Conservation (phyloP, 2,113 vertebrate genomes). For the Sphyrna mokarran region DNA sequence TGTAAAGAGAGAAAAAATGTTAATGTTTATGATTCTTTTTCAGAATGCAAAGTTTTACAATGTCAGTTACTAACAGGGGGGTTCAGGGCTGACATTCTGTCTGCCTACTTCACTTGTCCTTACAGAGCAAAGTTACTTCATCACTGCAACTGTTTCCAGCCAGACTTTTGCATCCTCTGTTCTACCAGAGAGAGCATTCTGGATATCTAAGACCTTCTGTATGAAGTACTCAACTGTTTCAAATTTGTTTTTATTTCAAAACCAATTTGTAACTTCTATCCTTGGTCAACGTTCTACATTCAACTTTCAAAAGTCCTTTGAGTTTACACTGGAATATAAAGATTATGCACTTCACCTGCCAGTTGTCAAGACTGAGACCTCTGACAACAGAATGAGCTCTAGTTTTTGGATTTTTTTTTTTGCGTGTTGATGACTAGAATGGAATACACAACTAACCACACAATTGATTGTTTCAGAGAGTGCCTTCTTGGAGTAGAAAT, state of each 20-base stretch:
- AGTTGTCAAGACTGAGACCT: not conserved
- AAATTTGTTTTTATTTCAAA: not conserved
- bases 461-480: not conserved
- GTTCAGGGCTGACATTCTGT: not conserved
- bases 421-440: not conserved
- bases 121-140: not conserved
- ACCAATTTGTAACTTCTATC: not conserved
- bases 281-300: not conserved
- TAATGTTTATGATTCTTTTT: not conserved
- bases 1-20: not conserved
- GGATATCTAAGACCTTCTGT: not conserved
- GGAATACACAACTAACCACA: not conserved
- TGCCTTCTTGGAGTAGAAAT: not conserved
- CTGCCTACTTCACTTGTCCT: not conserved
- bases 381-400: not conserved
- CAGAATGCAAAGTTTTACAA: not conserved
- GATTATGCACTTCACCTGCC: no score
- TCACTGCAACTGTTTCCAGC: not conserved
- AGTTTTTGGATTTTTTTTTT: not conserved
- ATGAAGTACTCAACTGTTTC: not conserved
- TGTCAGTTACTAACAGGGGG: not conserved
- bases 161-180: not conserved
- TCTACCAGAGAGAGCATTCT: not conserved
- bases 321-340: not conserved
- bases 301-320: not conserved